These are phyloP conservation scores for Alectura lathami DNA, from an alignment of 2,113 vertebrate species.

Conservation along the genomic window DNA sequence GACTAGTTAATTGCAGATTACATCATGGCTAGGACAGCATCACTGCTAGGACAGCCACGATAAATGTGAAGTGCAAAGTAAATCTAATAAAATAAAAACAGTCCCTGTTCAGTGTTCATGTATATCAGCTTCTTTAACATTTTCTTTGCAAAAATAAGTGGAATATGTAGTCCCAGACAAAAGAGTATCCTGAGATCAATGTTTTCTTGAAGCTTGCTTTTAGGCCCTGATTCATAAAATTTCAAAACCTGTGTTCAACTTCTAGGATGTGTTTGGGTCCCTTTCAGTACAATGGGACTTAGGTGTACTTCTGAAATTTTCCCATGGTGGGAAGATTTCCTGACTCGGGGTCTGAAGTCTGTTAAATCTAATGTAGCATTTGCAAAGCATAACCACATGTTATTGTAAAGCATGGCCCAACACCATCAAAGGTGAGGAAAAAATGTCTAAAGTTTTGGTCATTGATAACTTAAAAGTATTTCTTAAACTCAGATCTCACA, in stretches of 20 bases:
- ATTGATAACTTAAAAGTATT: not conserved
- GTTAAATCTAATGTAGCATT: not conserved
- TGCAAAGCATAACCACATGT: not conserved
- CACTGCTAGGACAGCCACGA: constrained; percentile 43
- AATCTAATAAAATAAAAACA: constrained; percentile 56
- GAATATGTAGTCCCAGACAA: not conserved
- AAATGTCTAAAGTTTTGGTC: not conserved
- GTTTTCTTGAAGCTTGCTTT: not conserved
- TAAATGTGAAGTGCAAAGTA: constrained; percentile 64
- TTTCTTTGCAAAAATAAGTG: not conserved
- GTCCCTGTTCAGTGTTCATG: constrained; percentile 37
- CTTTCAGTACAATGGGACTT: not conserved
- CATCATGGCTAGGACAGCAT: constrained; percentile 68
- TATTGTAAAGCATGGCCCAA: not conserved
- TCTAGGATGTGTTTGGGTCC: not conserved
- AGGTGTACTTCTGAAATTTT: not conserved
- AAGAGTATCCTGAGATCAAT: not conserved
- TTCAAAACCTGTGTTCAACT: not conserved
- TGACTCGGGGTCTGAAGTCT: not conserved
- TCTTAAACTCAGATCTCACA: not conserved
- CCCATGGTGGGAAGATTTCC: not conserved
- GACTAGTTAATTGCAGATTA: constrained; percentile 74
- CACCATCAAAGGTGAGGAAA: not conserved
- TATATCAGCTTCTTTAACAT: constrained; percentile 52
- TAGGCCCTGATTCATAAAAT: not conserved